Base-by-base conservation (phyloP, 2,888 invertebrate genomes). In the Hemaris fuciformis region DNA sequence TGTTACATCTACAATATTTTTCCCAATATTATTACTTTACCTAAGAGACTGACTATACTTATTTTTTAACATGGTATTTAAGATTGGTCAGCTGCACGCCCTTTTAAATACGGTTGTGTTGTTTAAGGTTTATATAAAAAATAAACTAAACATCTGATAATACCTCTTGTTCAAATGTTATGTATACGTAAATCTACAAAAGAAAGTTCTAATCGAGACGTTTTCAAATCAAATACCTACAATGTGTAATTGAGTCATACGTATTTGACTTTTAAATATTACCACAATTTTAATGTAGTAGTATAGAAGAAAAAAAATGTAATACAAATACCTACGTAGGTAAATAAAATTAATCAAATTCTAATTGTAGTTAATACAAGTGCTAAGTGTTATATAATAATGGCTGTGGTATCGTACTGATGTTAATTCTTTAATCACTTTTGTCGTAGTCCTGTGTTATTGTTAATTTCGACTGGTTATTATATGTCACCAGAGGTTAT, bases 341-440 rank as follows among this genome's bases (percentile, higher is more conserved):
- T 41, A 53, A 41, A 70, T 74, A 76, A 71, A 79, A 71, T 76
- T 80, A 83, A 79, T 80, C 74, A 75, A 81, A 80, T 75, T 76
- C 73, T 79, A 74, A 81, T 72, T 76, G 73, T 88, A 87, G 83
- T 77, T 79, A 81, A 79, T 86, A 80, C 83, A 89, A 89, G 85
- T 88, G 85, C 87, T 91, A 89, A 88, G 85, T 87, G 84, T 87
- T 85, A 87, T 79, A 80, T 82, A 81, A 85, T 87, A 88, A 92
- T 91, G 92, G 92, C 92, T 92, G 92, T 92, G 92, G 90, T 88
- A 88, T 86, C 78, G 88, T 85, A 91, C 89, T 90, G 88, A 90
- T 84, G 79, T 86, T 87, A 84, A 85, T 82, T 81, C 59, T 67
- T 83, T 84, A 84, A 85, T 85, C 80, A 84, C 75, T 75, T 76